Percentiles rank a stretch among this genome's conserved stretches.
phyloP scores from a whole-genome alignment of 1,140 invertebrate genomes.

The Leptoteleia sp. region DNA sequence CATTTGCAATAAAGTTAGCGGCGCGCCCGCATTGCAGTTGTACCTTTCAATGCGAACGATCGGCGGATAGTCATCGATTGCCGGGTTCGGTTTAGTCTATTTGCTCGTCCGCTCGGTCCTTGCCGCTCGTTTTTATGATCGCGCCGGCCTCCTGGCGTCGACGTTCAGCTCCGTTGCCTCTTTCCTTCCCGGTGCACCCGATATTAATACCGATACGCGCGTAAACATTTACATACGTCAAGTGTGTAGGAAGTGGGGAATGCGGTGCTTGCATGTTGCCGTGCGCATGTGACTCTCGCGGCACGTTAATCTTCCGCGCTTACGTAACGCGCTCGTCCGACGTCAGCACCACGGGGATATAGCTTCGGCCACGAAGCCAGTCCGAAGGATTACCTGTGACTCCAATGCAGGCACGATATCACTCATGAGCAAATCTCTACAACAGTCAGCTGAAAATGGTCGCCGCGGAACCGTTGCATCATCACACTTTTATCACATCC shows the following conservation, averaged over 20 bases:
- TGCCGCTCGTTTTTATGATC: slow-evolving; percentile 18
- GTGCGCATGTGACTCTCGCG: slow-evolving; percentile 18
- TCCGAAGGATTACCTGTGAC: slow-evolving; percentile 42
- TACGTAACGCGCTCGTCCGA: slow-evolving; percentile 50
- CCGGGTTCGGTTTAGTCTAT: slow-evolving; percentile 69
- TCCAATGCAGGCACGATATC: slow-evolving; percentile 32
- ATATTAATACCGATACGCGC: slow-evolving; percentile 72
- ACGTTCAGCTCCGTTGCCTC: slow-evolving; percentile 21
- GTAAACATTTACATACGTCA: slow-evolving; percentile 67
- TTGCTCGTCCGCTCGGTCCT: slow-evolving; percentile 63
- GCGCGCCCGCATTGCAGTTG: slow-evolving; percentile 42
- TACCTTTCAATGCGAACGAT: slow-evolving; percentile 60
- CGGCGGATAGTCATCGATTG: too few relatives aligned
- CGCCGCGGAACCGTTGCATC: slow-evolving; percentile 18
- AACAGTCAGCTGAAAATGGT: slow-evolving; percentile 6
- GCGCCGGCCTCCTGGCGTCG: background rate
- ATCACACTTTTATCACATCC: background rate
- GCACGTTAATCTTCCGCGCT: slow-evolving; percentile 46
- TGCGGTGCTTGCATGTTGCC: slow-evolving; percentile 24
- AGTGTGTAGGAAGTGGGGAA: slow-evolving; percentile 49
- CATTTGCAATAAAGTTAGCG: slow-evolving; percentile 65
- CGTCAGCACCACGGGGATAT: slow-evolving; percentile 45
- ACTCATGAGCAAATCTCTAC: slow-evolving; percentile 23
- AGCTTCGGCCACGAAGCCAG: slow-evolving; percentile 41
- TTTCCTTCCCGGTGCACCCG: slow-evolving; percentile 52